Conservation (phyloP, 2,797 vertebrate species). For the Moxostoma hubbsi region DNA sequence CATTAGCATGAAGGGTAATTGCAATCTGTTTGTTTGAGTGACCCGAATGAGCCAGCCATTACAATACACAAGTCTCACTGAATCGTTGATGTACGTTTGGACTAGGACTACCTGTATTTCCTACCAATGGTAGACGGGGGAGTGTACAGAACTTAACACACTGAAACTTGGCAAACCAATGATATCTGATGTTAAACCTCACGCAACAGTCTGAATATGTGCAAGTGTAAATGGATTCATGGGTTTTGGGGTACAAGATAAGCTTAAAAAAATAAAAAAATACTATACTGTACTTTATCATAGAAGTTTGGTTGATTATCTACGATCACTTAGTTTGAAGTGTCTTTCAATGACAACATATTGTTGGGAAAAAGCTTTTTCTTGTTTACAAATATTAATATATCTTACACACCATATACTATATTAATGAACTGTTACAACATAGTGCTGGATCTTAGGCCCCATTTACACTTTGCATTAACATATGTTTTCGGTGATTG, state of each 20-base stretch:
- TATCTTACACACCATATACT: not conserved
- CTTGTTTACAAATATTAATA: not conserved
- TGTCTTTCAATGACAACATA: not conserved
- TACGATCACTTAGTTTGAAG: not conserved
- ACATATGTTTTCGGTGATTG: too few relatives aligned
- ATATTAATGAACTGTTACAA: conserved; percentile 18
- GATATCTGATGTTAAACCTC: too few relatives aligned
- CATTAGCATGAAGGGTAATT: not conserved
- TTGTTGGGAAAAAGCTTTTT: not conserved
- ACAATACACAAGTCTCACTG: not conserved
- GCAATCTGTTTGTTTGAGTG: not conserved
- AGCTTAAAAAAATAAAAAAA: too few relatives aligned
- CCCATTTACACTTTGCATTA: too few relatives aligned
- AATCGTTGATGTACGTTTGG: not conserved
- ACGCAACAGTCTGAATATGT: too few relatives aligned
- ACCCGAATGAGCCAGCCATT: not conserved
- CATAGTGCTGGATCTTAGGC: not conserved
- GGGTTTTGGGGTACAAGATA: too few relatives aligned
- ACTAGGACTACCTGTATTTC: not conserved
- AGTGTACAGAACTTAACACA: too few relatives aligned
- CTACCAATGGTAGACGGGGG: too few relatives aligned
- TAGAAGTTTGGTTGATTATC: too few relatives aligned
- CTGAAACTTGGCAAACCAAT: too few relatives aligned
- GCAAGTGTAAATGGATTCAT: too few relatives aligned
- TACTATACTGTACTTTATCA: too few relatives aligned